Conservation (phyloP, 2,113 vertebrate genomes). For the Piliocolobus tephrosceles region DNA sequence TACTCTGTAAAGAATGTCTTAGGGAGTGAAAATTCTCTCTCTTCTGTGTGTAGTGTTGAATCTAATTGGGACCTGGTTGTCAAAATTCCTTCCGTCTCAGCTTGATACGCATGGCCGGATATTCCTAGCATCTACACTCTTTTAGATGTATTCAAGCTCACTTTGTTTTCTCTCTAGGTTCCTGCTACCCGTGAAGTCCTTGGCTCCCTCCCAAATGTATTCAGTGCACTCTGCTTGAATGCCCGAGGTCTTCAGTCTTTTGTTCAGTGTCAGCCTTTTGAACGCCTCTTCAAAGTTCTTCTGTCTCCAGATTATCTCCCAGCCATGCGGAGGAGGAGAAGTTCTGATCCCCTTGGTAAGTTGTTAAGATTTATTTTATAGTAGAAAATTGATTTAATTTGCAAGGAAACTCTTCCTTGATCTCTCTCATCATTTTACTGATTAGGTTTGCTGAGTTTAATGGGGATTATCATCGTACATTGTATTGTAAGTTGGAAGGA, state of each 20-base stretch:
- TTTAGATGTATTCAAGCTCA: neutral
- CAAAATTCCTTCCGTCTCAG: neutral
- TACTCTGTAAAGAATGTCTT: conserved; percentile 21
- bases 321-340: conserved; percentile 94
- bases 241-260: conserved; percentile 96
- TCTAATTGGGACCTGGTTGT: neutral
- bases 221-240: conserved; percentile 97
- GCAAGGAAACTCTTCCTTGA: conserved; percentile 24
- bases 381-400: neutral
- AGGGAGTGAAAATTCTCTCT: neutral
- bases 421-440: conserved; percentile 21
- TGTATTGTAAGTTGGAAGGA: conserved; percentile 21
- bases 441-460: neutral
- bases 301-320: conserved; percentile 97
- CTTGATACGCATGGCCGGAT: neutral
- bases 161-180: conserved; percentile 84
- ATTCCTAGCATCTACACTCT: neutral
- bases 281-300: conserved; percentile 98
- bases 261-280: conserved; percentile 97
- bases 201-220: conserved; percentile 97
- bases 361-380: conserved; percentile 35
- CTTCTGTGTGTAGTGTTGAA: neutral
- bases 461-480: neutral
- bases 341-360: conserved; percentile 96
- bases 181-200: conserved; percentile 96